phyloP scores from a whole-genome alignment of 2,888 invertebrate species.

The Pilophorus perplexus region DNA sequence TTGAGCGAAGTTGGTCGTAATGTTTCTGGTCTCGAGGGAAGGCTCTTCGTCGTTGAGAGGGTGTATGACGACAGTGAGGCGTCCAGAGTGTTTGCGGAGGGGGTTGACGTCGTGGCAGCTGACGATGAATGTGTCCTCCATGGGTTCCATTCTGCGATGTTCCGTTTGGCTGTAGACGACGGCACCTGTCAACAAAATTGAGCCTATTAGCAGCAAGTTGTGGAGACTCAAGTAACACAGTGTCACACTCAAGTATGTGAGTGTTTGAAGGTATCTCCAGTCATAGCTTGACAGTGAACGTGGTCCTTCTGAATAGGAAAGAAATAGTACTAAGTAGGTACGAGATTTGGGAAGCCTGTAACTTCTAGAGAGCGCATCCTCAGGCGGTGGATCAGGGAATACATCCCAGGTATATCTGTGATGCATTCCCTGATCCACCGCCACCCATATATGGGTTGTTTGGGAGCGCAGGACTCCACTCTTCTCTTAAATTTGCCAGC shows the following conservation, averaged over 20 bases:
- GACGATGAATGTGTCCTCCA: slow-evolving; percentile 39
- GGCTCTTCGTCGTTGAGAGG: slow-evolving; percentile 42
- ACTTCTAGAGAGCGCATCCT: slow-evolving; percentile 48
- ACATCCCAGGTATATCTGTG: slow-evolving; percentile 42
- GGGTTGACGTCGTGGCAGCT: slow-evolving; percentile 40
- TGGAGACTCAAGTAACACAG: too few relatives aligned
- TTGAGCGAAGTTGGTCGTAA: slow-evolving; percentile 24
- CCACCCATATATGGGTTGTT: too few relatives aligned
- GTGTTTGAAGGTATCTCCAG: too few relatives aligned
- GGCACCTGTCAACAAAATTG: too few relatives aligned
- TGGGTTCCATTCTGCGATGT: slow-evolving; percentile 33
- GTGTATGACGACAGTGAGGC: slow-evolving; percentile 28
- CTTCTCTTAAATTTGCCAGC: too few relatives aligned
- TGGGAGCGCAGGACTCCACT: too few relatives aligned
- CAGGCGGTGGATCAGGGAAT: slow-evolving; percentile 39
- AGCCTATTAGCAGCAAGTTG: too few relatives aligned
- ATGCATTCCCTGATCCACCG: too few relatives aligned
- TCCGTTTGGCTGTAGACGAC: slow-evolving; percentile 38
- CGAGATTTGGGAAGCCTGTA: slow-evolving; percentile 24
- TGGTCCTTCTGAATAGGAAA: too few relatives aligned
- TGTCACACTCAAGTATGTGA: too few relatives aligned
- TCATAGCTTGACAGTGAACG: too few relatives aligned
- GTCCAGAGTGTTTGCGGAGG: slow-evolving; percentile 22
- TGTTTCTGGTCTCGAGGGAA: slow-evolving; percentile 8
- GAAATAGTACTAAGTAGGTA: too few relatives aligned